phyloP scores from a whole-genome alignment of 2,113 vertebrate species.

The Oenanthe oenanthe region DNA sequence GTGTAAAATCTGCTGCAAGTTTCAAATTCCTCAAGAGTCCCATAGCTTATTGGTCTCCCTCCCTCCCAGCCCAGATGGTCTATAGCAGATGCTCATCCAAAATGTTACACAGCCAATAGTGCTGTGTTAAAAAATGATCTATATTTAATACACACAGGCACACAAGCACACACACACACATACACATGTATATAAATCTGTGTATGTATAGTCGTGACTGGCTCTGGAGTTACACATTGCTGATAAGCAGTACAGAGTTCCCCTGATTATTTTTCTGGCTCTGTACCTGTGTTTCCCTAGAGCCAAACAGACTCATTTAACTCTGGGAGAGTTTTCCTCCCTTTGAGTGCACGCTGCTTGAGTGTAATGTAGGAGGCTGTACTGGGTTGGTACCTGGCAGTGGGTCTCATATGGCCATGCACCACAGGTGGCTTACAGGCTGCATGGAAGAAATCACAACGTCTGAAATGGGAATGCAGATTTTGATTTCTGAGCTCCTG shows the following conservation, averaged over 20 bases:
- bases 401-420: fast-evolving
- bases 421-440: neutral
- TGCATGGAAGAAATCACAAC: fast-evolving
- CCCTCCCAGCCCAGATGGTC: conserved; percentile 45
- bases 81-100: conserved; percentile 37
- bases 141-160: conserved; percentile 42
- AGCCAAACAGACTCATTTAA: neutral
- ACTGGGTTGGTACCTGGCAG: neutral
- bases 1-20: neutral
- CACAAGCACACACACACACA: neutral
- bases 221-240: neutral
- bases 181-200: neutral
- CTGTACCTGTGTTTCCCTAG: neutral
- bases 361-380: fast-evolving
- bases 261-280: neutral
- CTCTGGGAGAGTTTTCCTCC: fast-evolving
- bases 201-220: neutral
- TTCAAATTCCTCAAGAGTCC: conserved; percentile 36
- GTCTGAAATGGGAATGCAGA: neutral
- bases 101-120: neutral
- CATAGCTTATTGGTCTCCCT: neutral
- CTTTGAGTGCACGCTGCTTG: neutral
- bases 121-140: neutral
- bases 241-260: neutral
- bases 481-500: neutral